Conservation (phyloP, 2,797 vertebrate species). For the Poeciliopsis turneri region DNA sequence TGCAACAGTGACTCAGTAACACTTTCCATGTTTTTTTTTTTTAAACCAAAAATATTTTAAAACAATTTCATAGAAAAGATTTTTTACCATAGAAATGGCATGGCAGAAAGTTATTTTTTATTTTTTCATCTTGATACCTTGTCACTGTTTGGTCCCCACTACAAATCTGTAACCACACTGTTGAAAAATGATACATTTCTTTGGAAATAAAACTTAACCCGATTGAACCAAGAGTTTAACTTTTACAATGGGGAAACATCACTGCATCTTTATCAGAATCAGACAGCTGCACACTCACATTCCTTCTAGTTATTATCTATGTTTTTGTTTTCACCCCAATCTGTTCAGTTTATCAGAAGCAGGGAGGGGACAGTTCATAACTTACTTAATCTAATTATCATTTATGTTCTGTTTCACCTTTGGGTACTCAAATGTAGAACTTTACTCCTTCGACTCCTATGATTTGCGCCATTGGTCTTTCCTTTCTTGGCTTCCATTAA, state of each 20-base stretch:
- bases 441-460: constrained; percentile 5
- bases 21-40: background rate
- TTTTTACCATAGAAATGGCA: background rate
- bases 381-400: constrained; percentile 45
- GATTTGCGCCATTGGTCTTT: constrained; percentile 6
- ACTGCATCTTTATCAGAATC: constrained; percentile 19
- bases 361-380: constrained; percentile 11
- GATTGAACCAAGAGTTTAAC: constrained; percentile 26
- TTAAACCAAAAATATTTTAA: background rate
- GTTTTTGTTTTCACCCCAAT: constrained; percentile 35
- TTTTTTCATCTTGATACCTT: background rate
- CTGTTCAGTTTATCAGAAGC: constrained; percentile 46
- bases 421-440: constrained; percentile 21
- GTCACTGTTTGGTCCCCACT: constrained; percentile 15
- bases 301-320: constrained; percentile 28
- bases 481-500: constrained; percentile 1
- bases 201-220: constrained; percentile 39
- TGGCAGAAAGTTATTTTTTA: background rate
- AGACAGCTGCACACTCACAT: constrained; percentile 15
- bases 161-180: constrained; percentile 36
- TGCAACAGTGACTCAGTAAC: background rate
- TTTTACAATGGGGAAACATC: constrained; percentile 8
- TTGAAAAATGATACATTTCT: constrained; percentile 42
- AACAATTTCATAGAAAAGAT: background rate
- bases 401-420: constrained; percentile 38